A percentile compares a stretch with the other conserved stretches of the same genome.
Conservation (phyloP, 2,888 invertebrate species). For the Schrankia costaestrigalis region DNA sequence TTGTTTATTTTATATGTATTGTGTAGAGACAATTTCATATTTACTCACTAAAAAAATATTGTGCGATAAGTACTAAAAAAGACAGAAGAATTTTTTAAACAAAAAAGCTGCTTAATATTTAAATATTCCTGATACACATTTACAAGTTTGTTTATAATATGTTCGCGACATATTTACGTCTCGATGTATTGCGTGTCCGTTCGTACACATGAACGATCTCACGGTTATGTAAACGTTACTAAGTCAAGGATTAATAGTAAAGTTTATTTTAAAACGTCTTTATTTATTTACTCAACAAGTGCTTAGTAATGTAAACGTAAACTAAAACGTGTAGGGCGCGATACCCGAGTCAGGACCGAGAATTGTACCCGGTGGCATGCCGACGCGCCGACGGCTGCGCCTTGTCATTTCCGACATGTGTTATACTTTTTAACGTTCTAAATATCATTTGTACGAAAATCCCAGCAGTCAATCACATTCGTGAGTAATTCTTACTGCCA, state of each 20-base stretch:
- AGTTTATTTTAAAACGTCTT: constrained; percentile 72
- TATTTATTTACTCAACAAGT: constrained; percentile 78
- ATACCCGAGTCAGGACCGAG: constrained; percentile 43
- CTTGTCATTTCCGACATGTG: constrained; percentile 46
- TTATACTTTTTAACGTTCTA: constrained; percentile 42
- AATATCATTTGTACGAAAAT: constrained; percentile 35
- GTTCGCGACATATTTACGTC: constrained; percentile 10
- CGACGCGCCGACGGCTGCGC: constrained; percentile 37
- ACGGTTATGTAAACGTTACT: constrained; percentile 66
- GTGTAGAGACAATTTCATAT: too few species aligned
- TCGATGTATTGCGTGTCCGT: constrained; percentile 22
- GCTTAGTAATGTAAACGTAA: constrained; percentile 74
- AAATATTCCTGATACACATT: too few species aligned
- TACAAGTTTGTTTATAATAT: constrained; percentile 11
- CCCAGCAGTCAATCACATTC: constrained; percentile 25
- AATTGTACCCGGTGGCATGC: constrained; percentile 44
- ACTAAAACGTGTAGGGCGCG: constrained; percentile 48
- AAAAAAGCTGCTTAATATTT: too few species aligned
- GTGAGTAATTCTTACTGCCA: constrained; percentile 18
- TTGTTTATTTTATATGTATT: too few species aligned
- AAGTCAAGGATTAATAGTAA: constrained; percentile 68
- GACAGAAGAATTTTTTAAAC: too few species aligned
- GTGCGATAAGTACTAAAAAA: too few species aligned
- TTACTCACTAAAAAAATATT: too few species aligned
- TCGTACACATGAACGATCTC: constrained; percentile 44